Base-by-base conservation (phyloP, 2,113 vertebrate species). In the Triplophysa tibetana region DNA sequence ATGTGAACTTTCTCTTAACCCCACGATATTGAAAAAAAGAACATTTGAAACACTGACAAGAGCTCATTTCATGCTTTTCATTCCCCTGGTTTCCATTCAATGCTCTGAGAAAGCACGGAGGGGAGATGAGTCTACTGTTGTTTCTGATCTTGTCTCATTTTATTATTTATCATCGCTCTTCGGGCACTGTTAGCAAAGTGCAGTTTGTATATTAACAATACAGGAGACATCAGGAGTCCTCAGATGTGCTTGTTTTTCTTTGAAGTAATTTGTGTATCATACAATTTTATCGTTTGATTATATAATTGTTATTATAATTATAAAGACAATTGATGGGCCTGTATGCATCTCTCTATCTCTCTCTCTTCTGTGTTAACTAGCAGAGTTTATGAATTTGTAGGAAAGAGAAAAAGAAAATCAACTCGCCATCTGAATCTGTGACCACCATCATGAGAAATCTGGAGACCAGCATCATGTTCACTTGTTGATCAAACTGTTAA, bases 251-350 rank as follows among this genome's bases (percentile, higher is more conserved):
- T 90, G 86, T 86, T 87, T 89, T 92, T 89, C 26, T 65, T 65
- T 86, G 87, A 91, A 90, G 90, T 90, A 90, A 89, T 92, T 88
- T 91, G 90, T 90, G 91, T 92, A 91, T 89, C 90, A 89, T 90
- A 87, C 84, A 79, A 85, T 86, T 88, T 86, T 84, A 89, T 90
- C 87, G 88, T 87, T 82, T 88, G 88, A 90, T 90, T 83, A 88
- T 91, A 70, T 90, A 87, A 89, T 90, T 88, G 88, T 90, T 90
- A 86, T 89, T 92, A 87, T 83, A 85, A 85, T 87, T 88, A 89
- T 88, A 91, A 90, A 88, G 84, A 86, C 90, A 87, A 88, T 92
- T 72, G 87, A 87, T 87, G 88, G 87, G 87, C 83, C 87, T 88
- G 85, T 91, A 89, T 85, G 87, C 87, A 86, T 88, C 78, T 81